Evolutionary conservation across 2,113 vertebrate genomes (phyloP).

Genomic region (Lota lota): DNA sequence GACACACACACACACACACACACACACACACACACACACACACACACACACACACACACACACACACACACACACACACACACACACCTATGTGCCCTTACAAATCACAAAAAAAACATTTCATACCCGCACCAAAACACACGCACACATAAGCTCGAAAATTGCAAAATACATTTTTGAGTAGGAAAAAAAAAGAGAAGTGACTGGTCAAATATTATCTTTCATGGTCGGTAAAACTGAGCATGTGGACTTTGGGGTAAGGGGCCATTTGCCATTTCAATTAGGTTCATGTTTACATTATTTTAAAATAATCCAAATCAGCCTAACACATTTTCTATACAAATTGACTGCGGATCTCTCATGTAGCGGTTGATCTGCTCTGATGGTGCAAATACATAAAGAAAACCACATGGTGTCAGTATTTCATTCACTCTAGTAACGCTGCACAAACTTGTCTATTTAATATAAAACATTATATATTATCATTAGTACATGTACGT

Average conservation of each 20-base stretch:
- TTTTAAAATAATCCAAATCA: slow-evolving; percentile 58
- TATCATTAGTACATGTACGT: neutral
- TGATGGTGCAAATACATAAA: slow-evolving; percentile 23
- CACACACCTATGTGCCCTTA: neutral
- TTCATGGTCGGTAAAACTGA: slow-evolving; percentile 59
- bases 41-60: neutral
- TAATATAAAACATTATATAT: neutral
- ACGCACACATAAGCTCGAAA: slow-evolving; percentile 22
- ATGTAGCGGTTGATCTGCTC: slow-evolving; percentile 14
- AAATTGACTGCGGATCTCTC: slow-evolving; percentile 36
- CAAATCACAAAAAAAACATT: neutral
- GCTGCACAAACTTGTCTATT: too few species aligned
- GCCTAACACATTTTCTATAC: slow-evolving; percentile 50
- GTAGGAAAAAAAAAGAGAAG: slow-evolving; percentile 46
- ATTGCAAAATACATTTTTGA: slow-evolving; percentile 40
- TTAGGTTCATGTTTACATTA: slow-evolving; percentile 63
- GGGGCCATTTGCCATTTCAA: slow-evolving; percentile 60
- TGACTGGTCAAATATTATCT: slow-evolving; percentile 70
- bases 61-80: neutral
- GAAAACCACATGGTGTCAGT: slow-evolving; percentile 47
- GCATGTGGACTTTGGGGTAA: slow-evolving; percentile 62
- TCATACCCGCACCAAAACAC: neutral
- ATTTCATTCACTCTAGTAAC: slow-evolving; percentile 27
- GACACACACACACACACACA: neutral
- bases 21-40: neutral